A percentile compares a stretch with the other conserved stretches of the same genome.
These are phyloP conservation scores for Ceratotherium simum DNA, from an alignment of 2,113 vertebrate genomes.

Conservation along the genomic window DNA sequence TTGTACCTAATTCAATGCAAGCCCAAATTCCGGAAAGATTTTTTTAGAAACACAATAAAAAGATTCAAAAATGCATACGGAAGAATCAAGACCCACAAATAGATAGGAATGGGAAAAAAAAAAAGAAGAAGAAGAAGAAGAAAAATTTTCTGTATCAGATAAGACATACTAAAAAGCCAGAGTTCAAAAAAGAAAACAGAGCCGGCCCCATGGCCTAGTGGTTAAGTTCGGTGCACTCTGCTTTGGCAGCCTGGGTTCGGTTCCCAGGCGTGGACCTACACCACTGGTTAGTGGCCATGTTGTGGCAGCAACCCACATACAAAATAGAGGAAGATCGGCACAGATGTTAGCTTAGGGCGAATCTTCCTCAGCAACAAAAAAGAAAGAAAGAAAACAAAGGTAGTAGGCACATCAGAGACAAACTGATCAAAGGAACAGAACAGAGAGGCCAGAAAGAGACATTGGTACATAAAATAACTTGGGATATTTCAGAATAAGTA, in stretches of 20 bases:
- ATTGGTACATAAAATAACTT: not conserved
- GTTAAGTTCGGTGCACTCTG: too few species aligned
- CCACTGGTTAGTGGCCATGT: too few species aligned
- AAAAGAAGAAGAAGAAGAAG: too few species aligned
- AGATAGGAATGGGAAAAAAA: not conserved
- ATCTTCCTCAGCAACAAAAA: too few species aligned
- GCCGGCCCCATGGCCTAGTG: too few species aligned
- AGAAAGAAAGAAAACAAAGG: not conserved
- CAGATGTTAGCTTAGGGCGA: too few species aligned
- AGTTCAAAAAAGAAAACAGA: too few species aligned
- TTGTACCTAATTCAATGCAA: not conserved
- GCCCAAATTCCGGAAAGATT: not conserved
- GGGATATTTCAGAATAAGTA: not conserved
- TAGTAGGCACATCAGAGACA: not conserved
- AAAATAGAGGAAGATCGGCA: too few species aligned
- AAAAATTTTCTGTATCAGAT: not conserved
- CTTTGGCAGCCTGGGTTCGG: too few species aligned
- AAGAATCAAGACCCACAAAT: not conserved
- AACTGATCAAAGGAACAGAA: not conserved
- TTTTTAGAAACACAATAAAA: slow-evolving; percentile 6
- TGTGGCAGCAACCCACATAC: too few species aligned
- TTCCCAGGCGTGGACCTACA: too few species aligned
- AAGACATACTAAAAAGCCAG: not conserved
- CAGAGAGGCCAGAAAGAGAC: not conserved
- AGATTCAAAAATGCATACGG: not conserved